phyloP scores from a whole-genome alignment of 1,140 invertebrate genomes.

The Wasmannia auropunctata region DNA sequence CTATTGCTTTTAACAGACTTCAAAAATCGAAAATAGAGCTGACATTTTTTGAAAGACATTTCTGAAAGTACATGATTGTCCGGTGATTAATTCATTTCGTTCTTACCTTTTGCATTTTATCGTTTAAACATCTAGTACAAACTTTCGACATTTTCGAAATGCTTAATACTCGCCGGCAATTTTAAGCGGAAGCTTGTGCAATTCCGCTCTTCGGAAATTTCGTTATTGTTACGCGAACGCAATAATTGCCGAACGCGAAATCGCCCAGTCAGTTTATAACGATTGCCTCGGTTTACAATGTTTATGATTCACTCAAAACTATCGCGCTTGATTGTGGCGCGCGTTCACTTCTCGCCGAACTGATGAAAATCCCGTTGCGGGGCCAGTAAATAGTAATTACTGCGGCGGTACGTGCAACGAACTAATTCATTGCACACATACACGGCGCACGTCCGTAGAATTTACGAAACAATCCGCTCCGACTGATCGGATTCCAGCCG shows the following conservation, averaged over 20 bases:
- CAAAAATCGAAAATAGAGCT: not conserved
- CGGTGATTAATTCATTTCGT: not conserved
- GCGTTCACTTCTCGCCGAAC: slow-evolving; percentile 42
- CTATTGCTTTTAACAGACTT: not conserved
- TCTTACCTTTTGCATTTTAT: too few relatives aligned
- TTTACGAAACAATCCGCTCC: not conserved
- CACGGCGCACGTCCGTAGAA: slow-evolving; percentile 4
- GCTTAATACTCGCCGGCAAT: not conserved
- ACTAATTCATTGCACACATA: not conserved
- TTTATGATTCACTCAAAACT: slow-evolving; percentile 47
- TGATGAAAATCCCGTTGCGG: slow-evolving; percentile 33
- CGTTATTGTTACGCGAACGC: not conserved
- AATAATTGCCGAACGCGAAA: slow-evolving; percentile 33
- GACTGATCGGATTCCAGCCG: not conserved
- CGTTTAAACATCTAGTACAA: slow-evolving; percentile 4
- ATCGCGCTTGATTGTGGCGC: not conserved
- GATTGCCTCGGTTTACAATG: not conserved
- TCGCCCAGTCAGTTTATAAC: slow-evolving; percentile 10
- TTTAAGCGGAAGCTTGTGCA: slow-evolving; percentile 1
- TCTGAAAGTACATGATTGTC: not conserved
- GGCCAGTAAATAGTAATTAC: slow-evolving; percentile 42
- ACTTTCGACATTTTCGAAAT: not conserved
- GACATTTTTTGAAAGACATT: not conserved
- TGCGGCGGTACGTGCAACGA: slow-evolving; percentile 32
- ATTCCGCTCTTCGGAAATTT: not conserved